phyloP scores from a whole-genome alignment of 2,888 invertebrate genomes.

The Imbricaverruca yamaguchii region DNA sequence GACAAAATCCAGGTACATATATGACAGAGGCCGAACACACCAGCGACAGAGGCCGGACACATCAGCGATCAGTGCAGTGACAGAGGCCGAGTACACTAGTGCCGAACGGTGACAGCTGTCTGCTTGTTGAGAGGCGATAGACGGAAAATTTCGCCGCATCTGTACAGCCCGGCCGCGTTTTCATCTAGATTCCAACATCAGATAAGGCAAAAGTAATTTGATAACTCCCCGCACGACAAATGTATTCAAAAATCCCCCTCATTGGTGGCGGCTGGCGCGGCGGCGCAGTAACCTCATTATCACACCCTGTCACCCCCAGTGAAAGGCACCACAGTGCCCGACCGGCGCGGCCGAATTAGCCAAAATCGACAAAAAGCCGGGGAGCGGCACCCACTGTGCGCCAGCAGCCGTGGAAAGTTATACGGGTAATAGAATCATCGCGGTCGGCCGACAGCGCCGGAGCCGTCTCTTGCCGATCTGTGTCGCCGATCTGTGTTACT shows the following conservation, averaged over 20 bases:
- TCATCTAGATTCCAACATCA: slow-evolving; percentile 1
- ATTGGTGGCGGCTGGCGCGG: neutral
- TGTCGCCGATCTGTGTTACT: too few species aligned
- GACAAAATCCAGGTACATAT: too few species aligned
- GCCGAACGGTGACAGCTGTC: too few species aligned
- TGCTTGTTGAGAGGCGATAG: too few species aligned
- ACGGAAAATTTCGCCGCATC: slow-evolving; percentile 14
- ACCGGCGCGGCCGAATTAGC: slow-evolving; percentile 2
- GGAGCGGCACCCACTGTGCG: neutral
- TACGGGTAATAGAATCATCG: slow-evolving; percentile 17
- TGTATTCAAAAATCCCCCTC: slow-evolving; percentile 23
- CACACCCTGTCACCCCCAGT: slow-evolving; percentile 22
- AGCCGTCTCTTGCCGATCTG: too few species aligned
- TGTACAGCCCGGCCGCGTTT: neutral
- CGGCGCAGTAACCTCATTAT: slow-evolving; percentile 20
- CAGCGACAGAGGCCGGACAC: too few species aligned
- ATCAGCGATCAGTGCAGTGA: too few species aligned
- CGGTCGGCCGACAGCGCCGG: neutral
- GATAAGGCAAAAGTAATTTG: slow-evolving; percentile 23
- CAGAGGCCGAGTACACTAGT: too few species aligned
- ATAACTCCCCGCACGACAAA: slow-evolving; percentile 23
- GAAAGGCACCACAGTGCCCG: neutral
- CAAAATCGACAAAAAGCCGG: slow-evolving; percentile 20
- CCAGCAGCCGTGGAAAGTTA: slow-evolving; percentile 3
- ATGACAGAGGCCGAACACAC: too few species aligned